Conservation (phyloP, 2,113 vertebrate species). For the Ceyx cyanopectus region DNA sequence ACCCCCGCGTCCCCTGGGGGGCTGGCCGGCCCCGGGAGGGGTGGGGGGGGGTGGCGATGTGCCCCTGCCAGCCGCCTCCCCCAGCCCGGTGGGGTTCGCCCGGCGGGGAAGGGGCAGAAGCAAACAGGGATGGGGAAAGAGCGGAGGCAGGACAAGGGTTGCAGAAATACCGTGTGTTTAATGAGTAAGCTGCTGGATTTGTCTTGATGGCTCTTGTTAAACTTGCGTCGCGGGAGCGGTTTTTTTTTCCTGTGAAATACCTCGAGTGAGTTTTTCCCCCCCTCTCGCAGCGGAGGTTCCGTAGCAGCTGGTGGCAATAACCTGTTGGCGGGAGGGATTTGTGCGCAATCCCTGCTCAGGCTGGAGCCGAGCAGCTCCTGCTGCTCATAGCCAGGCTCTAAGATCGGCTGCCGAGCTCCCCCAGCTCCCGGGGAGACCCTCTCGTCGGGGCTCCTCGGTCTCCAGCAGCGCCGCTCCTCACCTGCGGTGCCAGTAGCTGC, state of each 20-base stretch:
- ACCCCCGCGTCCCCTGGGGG: neutral
- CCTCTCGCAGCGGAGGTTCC: neutral
- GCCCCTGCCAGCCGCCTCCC: neutral
- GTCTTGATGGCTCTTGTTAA: neutral
- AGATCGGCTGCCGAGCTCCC: neutral
- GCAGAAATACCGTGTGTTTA: constrained; percentile 25
- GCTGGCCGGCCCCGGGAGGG: neutral
- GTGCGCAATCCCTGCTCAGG: neutral
- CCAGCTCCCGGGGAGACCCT: rapidly evolving
- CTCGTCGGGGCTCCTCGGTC: neutral
- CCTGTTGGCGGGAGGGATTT: neutral
- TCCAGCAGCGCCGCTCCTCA: neutral
- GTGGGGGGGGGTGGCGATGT: neutral
- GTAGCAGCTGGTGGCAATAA: neutral
- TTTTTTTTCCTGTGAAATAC: neutral
- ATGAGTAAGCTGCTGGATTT: constrained; percentile 40
- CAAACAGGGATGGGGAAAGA: constrained; percentile 40
- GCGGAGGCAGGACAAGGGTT: constrained; percentile 31
- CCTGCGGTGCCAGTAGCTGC: neutral
- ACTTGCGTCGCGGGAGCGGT: neutral
- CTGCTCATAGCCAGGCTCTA: neutral
- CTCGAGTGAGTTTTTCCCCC: neutral
- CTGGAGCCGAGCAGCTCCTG: neutral
- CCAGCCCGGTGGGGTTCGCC: neutral
- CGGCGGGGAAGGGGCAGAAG: neutral